Evolutionary conservation across 2,888 invertebrate genomes (phyloP).

Genomic region (Drosophila robusta): DNA sequence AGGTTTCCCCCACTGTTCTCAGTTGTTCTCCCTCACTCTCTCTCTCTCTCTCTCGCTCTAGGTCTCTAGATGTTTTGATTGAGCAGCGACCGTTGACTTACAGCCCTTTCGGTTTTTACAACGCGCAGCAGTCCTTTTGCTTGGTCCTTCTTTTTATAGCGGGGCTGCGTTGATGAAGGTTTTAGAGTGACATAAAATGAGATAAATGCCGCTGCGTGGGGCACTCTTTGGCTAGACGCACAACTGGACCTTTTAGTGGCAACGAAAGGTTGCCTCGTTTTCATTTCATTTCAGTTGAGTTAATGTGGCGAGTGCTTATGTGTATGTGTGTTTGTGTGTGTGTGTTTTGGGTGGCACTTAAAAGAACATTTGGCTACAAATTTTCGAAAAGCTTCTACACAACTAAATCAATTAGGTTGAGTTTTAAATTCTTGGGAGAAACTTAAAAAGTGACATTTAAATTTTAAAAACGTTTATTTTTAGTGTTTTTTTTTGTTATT

Average conservation of each 20-base stretch:
- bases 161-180: constrained; percentile 61
- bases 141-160: constrained; percentile 42
- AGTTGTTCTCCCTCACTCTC: neutral
- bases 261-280: constrained; percentile 38
- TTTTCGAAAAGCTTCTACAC: constrained; percentile 7
- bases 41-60: neutral
- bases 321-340: neutral
- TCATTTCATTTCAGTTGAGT: constrained; percentile 34
- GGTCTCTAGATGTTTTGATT: constrained; percentile 37
- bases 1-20: constrained; percentile 14
- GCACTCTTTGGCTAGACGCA: constrained; percentile 26
- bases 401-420: constrained; percentile 32
- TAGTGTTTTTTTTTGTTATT: neutral
- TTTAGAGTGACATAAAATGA: constrained; percentile 66
- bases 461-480: neutral
- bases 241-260: constrained; percentile 47
- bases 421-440: neutral
- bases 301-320: constrained; percentile 18
- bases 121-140: constrained; percentile 7
- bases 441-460: neutral
- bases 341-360: constrained; percentile 23
- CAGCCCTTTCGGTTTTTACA: constrained; percentile 51
- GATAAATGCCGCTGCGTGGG: constrained; percentile 49
- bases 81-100: constrained; percentile 41
- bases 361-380: constrained; percentile 11